These are phyloP conservation scores for Pelagia noctiluca DNA, from an alignment of 30 jellyfish, hydroid and myxozoan species.

Conservation along the genomic window DNA sequence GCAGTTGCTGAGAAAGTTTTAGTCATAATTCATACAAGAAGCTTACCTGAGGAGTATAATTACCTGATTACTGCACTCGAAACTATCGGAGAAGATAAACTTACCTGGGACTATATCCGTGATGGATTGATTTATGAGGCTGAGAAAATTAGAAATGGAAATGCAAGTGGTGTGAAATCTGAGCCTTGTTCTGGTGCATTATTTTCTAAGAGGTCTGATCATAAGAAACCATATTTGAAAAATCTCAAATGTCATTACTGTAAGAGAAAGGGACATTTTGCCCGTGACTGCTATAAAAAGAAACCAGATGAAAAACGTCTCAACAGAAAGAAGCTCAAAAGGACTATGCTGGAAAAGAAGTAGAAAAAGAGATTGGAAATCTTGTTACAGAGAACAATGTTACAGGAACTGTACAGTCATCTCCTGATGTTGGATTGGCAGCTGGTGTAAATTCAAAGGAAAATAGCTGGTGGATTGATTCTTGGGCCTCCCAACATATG, in stretches of 20 bases:
- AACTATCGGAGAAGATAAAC: slow-evolving; percentile 49
- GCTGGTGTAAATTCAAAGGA: too few relatives aligned
- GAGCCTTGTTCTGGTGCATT: slow-evolving; percentile 12
- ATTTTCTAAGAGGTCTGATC: background rate
- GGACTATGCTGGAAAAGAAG: background rate
- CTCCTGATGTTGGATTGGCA: too few relatives aligned
- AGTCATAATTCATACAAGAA: slow-evolving; percentile 40
- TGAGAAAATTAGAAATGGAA: slow-evolving; percentile 30
- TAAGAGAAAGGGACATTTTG: slow-evolving; percentile 42
- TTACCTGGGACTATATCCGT: slow-evolving; percentile 57
- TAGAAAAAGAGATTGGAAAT: slow-evolving; percentile 1
- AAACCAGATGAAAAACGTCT: slow-evolving; percentile 44
- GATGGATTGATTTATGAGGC: slow-evolving; percentile 27
- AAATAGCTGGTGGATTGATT: slow-evolving; percentile 76
- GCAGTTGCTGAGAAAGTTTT: slow-evolving; percentile 41
- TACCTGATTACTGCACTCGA: slow-evolving; percentile 56
- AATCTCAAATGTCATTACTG: slow-evolving; percentile 49
- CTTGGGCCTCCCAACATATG: slow-evolving; percentile 73
- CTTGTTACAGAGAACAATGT: background rate
- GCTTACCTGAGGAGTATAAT: slow-evolving; percentile 71
- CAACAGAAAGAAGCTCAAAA: background rate
- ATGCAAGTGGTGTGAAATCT: background rate
- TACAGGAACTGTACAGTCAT: slow-evolving; percentile 9
- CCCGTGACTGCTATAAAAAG: slow-evolving; percentile 46
- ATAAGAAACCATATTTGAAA: background rate